phyloP scores from a whole-genome alignment of 1,140 invertebrate species.

The Macrocentrus cingulum region DNA sequence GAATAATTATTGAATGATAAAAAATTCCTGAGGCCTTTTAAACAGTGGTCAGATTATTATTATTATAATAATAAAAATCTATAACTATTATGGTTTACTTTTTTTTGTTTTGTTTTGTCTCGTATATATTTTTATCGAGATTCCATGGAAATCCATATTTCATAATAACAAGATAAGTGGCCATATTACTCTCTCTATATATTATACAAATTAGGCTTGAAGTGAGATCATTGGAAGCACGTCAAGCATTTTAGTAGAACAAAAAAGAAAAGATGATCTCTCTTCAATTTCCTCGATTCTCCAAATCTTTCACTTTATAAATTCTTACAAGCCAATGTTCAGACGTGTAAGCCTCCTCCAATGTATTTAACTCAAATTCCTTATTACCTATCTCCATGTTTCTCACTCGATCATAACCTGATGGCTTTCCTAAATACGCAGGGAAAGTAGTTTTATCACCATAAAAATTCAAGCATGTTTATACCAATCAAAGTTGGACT shows the following conservation, averaged over 20 bases:
- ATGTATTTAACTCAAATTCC: constrained; percentile 88
- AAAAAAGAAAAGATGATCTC: constrained; percentile 3
- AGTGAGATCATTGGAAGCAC: background rate
- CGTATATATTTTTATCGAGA: too few relatives aligned
- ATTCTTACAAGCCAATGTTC: constrained; percentile 96
- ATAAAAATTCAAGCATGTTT: too few relatives aligned
- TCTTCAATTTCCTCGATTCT: constrained; percentile 70
- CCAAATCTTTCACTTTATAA: constrained; percentile 90
- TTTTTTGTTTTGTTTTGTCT: too few relatives aligned
- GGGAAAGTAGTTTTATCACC: too few relatives aligned
- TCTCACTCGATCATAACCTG: constrained; percentile 87
- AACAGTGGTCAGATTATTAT: background rate
- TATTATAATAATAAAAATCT: constrained; percentile 15
- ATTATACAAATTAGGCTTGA: background rate
- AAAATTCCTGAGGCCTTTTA: constrained; percentile 15
- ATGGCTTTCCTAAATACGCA: constrained; percentile 71
- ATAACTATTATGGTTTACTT: too few relatives aligned
- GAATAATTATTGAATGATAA: constrained; percentile 7
- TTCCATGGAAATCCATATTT: too few relatives aligned
- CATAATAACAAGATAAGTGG: too few relatives aligned
- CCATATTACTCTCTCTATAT: too few relatives aligned
- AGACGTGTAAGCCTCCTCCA: constrained; percentile 93
- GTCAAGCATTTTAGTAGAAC: background rate
- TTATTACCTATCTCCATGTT: constrained; percentile 94
- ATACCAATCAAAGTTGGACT: too few relatives aligned